A percentile compares a stretch with the other conserved stretches of the same genome.
phyloP scores from a whole-genome alignment of 2,888 invertebrate species.

The Nycteola revayana region DNA sequence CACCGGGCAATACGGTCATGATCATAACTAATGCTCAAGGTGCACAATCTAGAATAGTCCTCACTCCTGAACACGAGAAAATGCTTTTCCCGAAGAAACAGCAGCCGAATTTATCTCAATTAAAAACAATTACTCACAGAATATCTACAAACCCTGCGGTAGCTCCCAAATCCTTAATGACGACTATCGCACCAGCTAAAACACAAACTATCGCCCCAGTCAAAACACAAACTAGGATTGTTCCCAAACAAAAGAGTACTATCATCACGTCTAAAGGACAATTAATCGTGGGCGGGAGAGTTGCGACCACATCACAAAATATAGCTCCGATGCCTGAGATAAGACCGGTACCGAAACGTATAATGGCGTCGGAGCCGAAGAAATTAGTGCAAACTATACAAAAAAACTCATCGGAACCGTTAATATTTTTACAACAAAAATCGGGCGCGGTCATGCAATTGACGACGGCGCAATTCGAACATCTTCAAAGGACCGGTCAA shows the following conservation, averaged over 20 bases:
- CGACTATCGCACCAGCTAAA: conserved; percentile 32
- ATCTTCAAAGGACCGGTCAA: conserved; percentile 73
- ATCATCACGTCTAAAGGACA: conserved; percentile 83
- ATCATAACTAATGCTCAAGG: conserved; percentile 84
- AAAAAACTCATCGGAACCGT: conserved; percentile 60
- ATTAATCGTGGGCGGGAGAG: conserved; percentile 72
- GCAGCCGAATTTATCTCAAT: conserved; percentile 59
- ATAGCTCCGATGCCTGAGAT: conserved; percentile 75
- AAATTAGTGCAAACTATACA: conserved; percentile 62
- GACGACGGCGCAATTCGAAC: conserved; percentile 76
- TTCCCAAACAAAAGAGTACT: conserved; percentile 71
- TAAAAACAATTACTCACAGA: conserved; percentile 64
- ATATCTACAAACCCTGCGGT: conserved; percentile 46
- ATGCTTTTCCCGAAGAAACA: conserved; percentile 80
- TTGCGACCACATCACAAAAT: conserved; percentile 66
- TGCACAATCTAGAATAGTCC: conserved; percentile 80
- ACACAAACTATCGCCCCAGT: conserved; percentile 24
- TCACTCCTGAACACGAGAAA: conserved; percentile 84
- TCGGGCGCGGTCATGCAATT: conserved; percentile 75
- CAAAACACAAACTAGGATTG: conserved; percentile 59
- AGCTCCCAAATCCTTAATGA: conserved; percentile 48
- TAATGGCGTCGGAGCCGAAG: conserved; percentile 59
- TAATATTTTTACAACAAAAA: conserved; percentile 73
- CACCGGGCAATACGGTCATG: conserved; percentile 82
- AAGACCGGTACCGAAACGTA: conserved; percentile 57